Conservation (phyloP, 2,888 invertebrate genomes). For the Drosophila kuntzei region DNA sequence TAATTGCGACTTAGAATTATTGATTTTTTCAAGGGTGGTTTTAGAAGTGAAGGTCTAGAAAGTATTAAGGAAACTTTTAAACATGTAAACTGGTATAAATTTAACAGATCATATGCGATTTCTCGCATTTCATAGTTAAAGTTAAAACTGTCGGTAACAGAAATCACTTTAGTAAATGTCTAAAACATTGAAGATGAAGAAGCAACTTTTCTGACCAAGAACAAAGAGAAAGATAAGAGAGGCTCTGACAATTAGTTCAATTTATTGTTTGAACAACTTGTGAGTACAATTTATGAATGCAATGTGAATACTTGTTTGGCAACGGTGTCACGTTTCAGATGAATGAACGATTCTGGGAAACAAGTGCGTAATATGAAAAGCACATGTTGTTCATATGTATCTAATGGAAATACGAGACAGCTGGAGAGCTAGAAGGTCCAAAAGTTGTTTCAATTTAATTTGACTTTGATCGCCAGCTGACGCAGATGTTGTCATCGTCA, state of each 20-base stretch:
- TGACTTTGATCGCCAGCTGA: slow-evolving; percentile 80
- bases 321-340: slow-evolving; percentile 55
- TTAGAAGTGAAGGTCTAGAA: background rate
- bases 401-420: background rate
- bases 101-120: background rate
- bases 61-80: background rate
- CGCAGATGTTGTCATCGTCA: slow-evolving; percentile 68
- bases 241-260: slow-evolving; percentile 56
- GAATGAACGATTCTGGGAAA: slow-evolving; percentile 44
- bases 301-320: slow-evolving; percentile 39
- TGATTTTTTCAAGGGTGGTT: no score
- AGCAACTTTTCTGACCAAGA: background rate
- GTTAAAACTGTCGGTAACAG: background rate
- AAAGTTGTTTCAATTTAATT: slow-evolving; percentile 78
- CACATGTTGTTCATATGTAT: slow-evolving; percentile 37
- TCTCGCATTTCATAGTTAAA: background rate
- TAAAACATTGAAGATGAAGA: background rate
- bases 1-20: no score
- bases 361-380: slow-evolving; percentile 51
- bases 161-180: background rate
- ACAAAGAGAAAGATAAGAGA: background rate
- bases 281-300: slow-evolving; percentile 1
- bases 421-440: slow-evolving; percentile 26
- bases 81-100: background rate
- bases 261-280: slow-evolving; percentile 38